Evolutionary conservation across 2,888 invertebrate species (phyloP), one percentile per base, ranked within the genome.

Genomic region (Crematogaster levior): DNA sequence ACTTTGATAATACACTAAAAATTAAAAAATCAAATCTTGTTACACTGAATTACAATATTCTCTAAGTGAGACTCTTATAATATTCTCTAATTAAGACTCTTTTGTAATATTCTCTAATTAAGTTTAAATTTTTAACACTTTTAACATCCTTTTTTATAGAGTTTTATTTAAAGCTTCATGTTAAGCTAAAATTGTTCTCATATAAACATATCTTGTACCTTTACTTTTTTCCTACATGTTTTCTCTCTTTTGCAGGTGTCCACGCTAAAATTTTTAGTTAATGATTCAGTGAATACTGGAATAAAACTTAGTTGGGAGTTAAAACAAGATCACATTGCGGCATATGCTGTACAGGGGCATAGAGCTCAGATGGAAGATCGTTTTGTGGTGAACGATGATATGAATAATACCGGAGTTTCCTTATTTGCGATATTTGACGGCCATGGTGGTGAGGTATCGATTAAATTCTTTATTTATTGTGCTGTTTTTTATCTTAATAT

Each of bases 361-460:
- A 95, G 99, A 92, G 97, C 97, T 85, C 97, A 97, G 88, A 99
- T 99, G 99, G 99, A 99, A 95, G 99, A 99, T 94, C 96, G 98
- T 92, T 99, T 98, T 94, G 98, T 98, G 80, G 96, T 98, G 74
- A 97, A 98, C 88, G 97, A 97, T 94, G 97, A 98, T 93, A 97
- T 98, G 75, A 97, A 97, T 93, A 96, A 97, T 89, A 98, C 98
- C 27, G 98, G 97, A 30, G 97, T 98, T 75, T 97, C 98, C 27
- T 95, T 99, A 82, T 98, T 98, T 95, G 98, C 98, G 61, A 97
- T 99, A 88, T 99, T 98, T 94, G 99, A 99, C 95, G 99, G 99
- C 0, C 99, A 99, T 94, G 99, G 99, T 72, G 99, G 99, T 56
- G 98, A 98, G 94, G 96, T 96, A 93, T 66, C 40, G 15, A 46